Percentiles rank a stretch among this genome's conserved stretches.
Conservation (phyloP, 1,140 invertebrate species). For the Eciton burchellii region DNA sequence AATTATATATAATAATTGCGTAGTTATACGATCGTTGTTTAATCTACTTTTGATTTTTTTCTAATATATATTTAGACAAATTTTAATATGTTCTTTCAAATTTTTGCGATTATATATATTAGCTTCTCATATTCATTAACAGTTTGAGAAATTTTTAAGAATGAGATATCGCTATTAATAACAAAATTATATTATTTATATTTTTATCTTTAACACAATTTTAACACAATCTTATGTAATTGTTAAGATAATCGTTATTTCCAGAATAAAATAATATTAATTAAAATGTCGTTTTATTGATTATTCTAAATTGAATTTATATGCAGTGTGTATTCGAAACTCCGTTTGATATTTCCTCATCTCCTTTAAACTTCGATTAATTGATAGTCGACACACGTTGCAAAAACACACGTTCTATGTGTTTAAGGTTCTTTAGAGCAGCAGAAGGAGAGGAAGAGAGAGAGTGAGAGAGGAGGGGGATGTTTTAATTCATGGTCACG, state of each 20-base stretch:
- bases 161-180: no score
- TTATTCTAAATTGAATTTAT: conserved; percentile 9
- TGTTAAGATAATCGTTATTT: neutral
- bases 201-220: neutral
- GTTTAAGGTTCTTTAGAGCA: conserved; percentile 53
- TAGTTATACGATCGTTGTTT: neutral
- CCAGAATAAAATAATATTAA: neutral
- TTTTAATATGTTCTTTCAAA: no score
- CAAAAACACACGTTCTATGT: conserved; percentile 54
- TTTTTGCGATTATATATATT: no score
- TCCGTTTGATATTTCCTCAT: conserved; percentile 36
- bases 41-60: neutral
- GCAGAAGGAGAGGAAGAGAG: conserved; percentile 46
- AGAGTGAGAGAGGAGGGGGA: conserved; percentile 59
- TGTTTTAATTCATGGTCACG: conserved; percentile 58
- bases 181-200: no score
- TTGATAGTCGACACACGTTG: conserved; percentile 58
- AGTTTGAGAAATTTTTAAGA: no score
- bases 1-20: neutral
- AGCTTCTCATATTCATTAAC: no score
- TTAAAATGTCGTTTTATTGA: neutral
- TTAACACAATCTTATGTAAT: neutral
- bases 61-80: no score
- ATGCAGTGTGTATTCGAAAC: neutral
- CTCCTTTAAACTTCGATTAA: conserved; percentile 39